Percentiles rank a stretch among this genome's conserved stretches.
These are phyloP conservation scores for Neoarius graeffei DNA, from an alignment of 2,113 vertebrate species.

Conservation along the genomic window DNA sequence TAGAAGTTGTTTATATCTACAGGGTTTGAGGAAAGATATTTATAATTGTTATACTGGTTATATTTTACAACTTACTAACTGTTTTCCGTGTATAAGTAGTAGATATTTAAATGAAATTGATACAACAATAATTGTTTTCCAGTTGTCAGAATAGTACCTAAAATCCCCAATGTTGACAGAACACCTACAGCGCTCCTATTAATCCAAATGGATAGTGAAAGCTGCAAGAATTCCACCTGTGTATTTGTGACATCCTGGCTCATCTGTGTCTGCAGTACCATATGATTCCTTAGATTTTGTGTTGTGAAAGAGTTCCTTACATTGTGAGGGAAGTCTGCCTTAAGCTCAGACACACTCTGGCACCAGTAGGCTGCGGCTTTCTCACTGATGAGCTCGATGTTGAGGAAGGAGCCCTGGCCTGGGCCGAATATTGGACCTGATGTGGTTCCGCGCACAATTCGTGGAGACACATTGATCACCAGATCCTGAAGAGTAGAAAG, in stretches of 20 bases:
- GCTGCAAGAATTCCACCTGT: not conserved
- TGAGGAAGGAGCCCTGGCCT: constrained; percentile 88
- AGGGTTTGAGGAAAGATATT: not conserved
- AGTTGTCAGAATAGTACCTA: not conserved
- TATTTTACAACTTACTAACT: not conserved
- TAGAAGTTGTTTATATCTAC: not conserved
- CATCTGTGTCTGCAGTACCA: not conserved
- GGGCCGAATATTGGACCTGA: constrained; percentile 84
- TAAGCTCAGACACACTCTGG: constrained; percentile 82
- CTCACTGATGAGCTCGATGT: constrained; percentile 95
- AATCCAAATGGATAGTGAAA: not conserved
- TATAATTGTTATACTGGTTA: not conserved
- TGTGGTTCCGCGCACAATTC: constrained; percentile 89
- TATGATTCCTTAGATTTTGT: not conserved
- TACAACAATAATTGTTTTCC: not conserved
- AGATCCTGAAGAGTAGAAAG: constrained; percentile 76
- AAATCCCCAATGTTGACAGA: not conserved
- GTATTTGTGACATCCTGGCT: not conserved
- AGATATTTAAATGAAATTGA: not conserved
- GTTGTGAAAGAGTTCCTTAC: constrained; percentile 66
- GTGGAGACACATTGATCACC: constrained; percentile 91
- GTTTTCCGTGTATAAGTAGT: not conserved
- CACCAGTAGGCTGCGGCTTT: constrained; percentile 94
- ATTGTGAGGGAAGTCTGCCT: constrained; percentile 84
- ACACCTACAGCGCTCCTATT: constrained; percentile 6